Evolutionary conservation across 2,888 invertebrate genomes (phyloP), one percentile per base, ranked within the genome.

Genomic region (Aphelenchoides bicaudatus): DNA sequence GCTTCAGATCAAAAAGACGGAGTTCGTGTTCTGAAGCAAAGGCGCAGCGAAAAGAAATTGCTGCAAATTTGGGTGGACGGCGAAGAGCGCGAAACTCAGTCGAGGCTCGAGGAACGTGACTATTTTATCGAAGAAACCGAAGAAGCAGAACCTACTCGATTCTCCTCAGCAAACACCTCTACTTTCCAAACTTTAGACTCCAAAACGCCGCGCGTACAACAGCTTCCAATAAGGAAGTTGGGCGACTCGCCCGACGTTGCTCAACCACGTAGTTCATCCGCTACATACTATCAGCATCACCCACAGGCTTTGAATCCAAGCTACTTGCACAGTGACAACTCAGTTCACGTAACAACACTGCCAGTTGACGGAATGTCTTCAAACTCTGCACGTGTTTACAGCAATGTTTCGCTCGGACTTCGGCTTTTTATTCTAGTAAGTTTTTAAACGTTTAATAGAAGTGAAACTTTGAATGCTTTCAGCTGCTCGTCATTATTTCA

Each of bases 361-460:
- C n/a, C n/a, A n/a, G n/a, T 16, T 43, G 2, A 43, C 43, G 28
- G n/a, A 55, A 6, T 13, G 29, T 55, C 21, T 28, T 23, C 31
- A 56, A 3, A 39, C n/a, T 39, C 67, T 65, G 65, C 37, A 56
- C 8, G 53, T 38, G 16, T 70, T 29, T 66, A 66, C 30, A 39
- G 49, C 16, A 57, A 58, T 38, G 48, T 72, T 48, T 74, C 74
- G 6, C 67, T 77, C 43, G 73, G 72, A 46, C 58, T 73, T 16
- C 63, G 77, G 10, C 56, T 74, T 8, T 71, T 77, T 50, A 67
- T 77, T 31, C 55, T 77, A 61, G 77, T 76, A 34, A 39, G 68
- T 52, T 64, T 27, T 37, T 27, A 19, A 5, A 19, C 10, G 38
- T 25, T 27, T 39, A 6, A 27, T 39, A n/a, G 4, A 13, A n/a